Evolutionary conservation across 1,140 invertebrate genomes (phyloP), one percentile per base, ranked within the genome.

Genomic region (Dolichoris vasculosae): DNA sequence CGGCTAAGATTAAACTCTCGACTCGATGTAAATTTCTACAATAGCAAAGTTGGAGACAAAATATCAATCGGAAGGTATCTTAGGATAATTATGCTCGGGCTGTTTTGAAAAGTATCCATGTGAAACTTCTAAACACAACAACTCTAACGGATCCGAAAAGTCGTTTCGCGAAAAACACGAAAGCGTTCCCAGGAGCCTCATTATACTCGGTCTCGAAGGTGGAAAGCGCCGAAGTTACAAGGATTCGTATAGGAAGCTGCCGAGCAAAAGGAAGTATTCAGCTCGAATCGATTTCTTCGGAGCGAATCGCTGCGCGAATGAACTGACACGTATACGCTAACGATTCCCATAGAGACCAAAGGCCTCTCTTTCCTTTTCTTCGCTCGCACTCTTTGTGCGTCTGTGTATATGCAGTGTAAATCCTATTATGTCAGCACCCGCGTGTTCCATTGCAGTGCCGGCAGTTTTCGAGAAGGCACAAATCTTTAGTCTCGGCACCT

Each of bases 251-350:
- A 63, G 17, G 59, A 26, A 63, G 59, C 3, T 63, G 26, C 30
- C 30, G 30, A 40, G 55, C 38, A 30, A 46, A 80, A 64, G 59
- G 78, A 67, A 67, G 26, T 46, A 46, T 23, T 43, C 48, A 51
- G 26, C 59, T 76, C 48, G 73, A 38, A 64, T 64, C 75, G 75
- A 78, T 78, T 76, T 20, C 46, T 51, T 35, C 46, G 1, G 8
- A 77, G 38, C 32, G 40, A 63, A 63, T 71, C 51, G 2, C 46
- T 11, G 55, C 89, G 89, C 86, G 89, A 90, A 89, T 88, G 88
- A 88, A 86, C 87, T 89, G 88, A 89, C 89, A 89, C 84, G 88
- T 86, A 88, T 83, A 85, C 84, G 89, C 90, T 90, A 91, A 89
- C 88, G 86, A 90, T 89, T 89, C 87, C 87, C 87, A 85, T 43